Percentiles rank a stretch among this genome's conserved stretches.
These are phyloP conservation scores for Mycetomoellerius zeteki DNA, from an alignment of 1,140 invertebrate species.

Conservation along the genomic window DNA sequence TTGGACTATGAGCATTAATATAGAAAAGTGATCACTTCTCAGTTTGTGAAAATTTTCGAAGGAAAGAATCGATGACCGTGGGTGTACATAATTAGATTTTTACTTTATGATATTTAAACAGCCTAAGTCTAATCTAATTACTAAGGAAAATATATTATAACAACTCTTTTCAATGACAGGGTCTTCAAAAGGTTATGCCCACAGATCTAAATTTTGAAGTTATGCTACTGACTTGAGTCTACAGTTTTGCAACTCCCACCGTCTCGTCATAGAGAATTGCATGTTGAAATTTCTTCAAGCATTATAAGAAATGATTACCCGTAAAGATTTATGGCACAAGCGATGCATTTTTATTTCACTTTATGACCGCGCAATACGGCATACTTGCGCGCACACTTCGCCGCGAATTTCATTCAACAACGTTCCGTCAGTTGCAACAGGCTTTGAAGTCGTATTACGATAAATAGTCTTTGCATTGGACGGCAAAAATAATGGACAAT, in stretches of 20 bases:
- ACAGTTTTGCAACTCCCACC: background rate
- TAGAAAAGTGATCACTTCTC: no score
- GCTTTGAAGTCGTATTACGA: slow-evolving; percentile 52
- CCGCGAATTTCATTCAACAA: slow-evolving; percentile 18
- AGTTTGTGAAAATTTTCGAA: no score
- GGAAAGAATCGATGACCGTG: no score
- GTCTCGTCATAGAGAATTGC: background rate
- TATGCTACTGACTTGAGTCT: background rate
- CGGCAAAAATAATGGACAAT: slow-evolving; percentile 49
- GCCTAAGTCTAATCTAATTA: no score
- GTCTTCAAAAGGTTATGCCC: no score
- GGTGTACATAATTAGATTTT: no score
- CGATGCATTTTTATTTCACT: slow-evolving; percentile 40
- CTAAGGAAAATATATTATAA: no score
- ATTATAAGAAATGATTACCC: slow-evolving; percentile 36
- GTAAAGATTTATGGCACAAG: slow-evolving; percentile 31
- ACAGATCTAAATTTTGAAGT: no score
- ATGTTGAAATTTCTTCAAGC: background rate
- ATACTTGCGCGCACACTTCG: background rate
- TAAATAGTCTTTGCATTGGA: slow-evolving; percentile 31
- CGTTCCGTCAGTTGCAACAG: slow-evolving; percentile 42
- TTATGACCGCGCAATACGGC: background rate
- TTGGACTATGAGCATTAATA: no score
- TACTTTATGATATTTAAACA: no score
- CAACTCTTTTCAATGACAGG: no score